Percentiles rank a stretch among this genome's conserved stretches.
Conservation (phyloP, 37 sponge, comb jelly and placozoan genomes). For the Aplysina aerophoba region DNA sequence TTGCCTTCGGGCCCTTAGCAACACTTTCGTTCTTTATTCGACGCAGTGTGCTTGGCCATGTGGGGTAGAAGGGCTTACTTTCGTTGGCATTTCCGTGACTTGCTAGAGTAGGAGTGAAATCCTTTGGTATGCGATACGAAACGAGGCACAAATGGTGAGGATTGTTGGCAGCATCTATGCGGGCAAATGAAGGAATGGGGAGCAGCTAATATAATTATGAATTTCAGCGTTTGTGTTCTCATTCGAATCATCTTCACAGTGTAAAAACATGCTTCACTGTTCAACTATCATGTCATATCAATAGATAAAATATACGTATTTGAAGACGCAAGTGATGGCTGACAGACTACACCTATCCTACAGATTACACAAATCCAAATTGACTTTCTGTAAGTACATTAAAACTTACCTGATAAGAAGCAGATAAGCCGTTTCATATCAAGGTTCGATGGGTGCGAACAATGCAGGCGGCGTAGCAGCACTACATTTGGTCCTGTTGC, state of each 20-base stretch:
- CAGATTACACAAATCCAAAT: too few relatives aligned
- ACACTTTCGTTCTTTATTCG: slow-evolving; percentile 35
- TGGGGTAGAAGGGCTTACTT: slow-evolving; percentile 52
- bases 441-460: slow-evolving; percentile 52
- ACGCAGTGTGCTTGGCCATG: slow-evolving; percentile 46
- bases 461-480: slow-evolving; percentile 40
- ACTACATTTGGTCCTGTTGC: slow-evolving; percentile 45
- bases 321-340: too few relatives aligned
- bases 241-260: too few relatives aligned
- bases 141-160: slow-evolving; percentile 57
- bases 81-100: slow-evolving; percentile 58
- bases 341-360: too few relatives aligned
- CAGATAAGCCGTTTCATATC: slow-evolving; percentile 45
- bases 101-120: slow-evolving; percentile 29
- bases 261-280: too few relatives aligned
- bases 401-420: slow-evolving; percentile 43
- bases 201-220: too few relatives aligned
- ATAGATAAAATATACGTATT: too few relatives aligned
- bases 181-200: not conserved
- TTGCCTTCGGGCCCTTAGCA: slow-evolving; percentile 42
- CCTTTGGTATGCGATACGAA: slow-evolving; percentile 45
- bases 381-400: not conserved
- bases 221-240: too few relatives aligned
- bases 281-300: too few relatives aligned
- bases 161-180: slow-evolving; percentile 35